phyloP scores from a whole-genome alignment of 2,797 vertebrate species.

The Scomberomorus guttatus region DNA sequence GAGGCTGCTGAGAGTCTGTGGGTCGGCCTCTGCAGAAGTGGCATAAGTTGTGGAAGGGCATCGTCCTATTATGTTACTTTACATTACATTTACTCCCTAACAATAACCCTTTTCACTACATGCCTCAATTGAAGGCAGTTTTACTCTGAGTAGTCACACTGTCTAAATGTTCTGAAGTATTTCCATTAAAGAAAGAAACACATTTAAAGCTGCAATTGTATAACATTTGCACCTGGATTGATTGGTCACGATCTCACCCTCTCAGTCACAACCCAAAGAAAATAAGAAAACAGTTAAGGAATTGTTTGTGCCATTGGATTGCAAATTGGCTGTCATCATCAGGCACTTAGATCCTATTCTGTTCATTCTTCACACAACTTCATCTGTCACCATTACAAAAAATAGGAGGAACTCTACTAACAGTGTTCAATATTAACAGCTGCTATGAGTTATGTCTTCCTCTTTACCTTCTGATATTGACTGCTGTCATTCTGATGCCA shows the following conservation, averaged over 20 bases:
- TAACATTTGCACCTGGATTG: constrained; percentile 50
- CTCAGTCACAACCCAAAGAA: too few relatives aligned
- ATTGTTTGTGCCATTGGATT: neutral
- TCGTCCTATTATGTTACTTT: neutral
- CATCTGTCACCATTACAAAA: neutral
- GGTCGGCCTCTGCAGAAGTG: neutral
- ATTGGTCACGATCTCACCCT: too few relatives aligned
- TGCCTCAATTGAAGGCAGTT: constrained; percentile 5
- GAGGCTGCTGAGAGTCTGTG: neutral
- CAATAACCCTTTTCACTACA: neutral
- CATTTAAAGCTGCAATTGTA: constrained; percentile 48
- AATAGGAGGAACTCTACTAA: neutral
- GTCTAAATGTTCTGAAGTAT: neutral
- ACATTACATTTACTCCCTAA: neutral
- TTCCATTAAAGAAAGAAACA: neutral
- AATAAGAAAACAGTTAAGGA: neutral
- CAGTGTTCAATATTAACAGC: neutral
- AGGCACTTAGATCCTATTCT: neutral
- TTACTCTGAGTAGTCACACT: neutral
- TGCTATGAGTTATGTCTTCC: neutral
- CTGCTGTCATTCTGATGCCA: neutral
- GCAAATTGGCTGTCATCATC: too few relatives aligned
- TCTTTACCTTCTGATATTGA: too few relatives aligned
- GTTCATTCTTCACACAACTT: neutral
- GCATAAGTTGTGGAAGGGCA: neutral